These are phyloP conservation scores for Grammomys surdaster DNA, from an alignment of 2,113 vertebrate species.

Conservation along the genomic window DNA sequence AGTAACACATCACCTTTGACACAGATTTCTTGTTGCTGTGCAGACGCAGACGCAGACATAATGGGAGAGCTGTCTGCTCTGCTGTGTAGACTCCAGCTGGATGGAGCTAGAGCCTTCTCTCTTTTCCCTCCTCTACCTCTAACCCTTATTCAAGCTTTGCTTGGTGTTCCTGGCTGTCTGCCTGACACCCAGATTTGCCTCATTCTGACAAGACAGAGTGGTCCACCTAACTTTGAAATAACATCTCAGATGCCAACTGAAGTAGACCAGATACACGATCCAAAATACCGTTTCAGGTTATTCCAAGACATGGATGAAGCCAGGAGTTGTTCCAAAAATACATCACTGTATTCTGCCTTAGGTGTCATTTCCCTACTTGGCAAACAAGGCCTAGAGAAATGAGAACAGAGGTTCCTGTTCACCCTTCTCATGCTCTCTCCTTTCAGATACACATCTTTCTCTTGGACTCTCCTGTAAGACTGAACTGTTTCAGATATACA, in stretches of 20 bases:
- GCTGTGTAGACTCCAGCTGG: conserved; percentile 36
- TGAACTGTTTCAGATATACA: neutral
- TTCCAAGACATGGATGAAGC: conserved; percentile 61
- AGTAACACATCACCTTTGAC: neutral
- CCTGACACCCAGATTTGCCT: conserved; percentile 71
- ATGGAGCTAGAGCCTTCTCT: neutral
- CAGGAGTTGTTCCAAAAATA: conserved; percentile 76
- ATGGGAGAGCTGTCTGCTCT: neutral
- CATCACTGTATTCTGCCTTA: conserved; percentile 73
- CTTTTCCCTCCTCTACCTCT: conserved; percentile 24
- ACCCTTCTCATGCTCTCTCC: neutral
- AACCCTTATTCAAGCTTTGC: conserved; percentile 58
- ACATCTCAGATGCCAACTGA: conserved; percentile 73
- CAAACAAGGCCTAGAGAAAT: conserved; percentile 58
- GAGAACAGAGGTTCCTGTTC: conserved; percentile 71
- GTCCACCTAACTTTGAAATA: conserved; percentile 74
- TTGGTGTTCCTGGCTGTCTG: conserved; percentile 71
- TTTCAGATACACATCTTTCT: conserved; percentile 51
- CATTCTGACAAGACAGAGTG: conserved; percentile 72
- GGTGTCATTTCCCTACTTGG: conserved; percentile 74
- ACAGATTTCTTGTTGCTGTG: conserved; percentile 18
- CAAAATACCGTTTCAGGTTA: conserved; percentile 73
- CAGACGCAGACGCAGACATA: neutral
- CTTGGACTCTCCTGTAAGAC: conserved; percentile 28
- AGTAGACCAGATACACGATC: conserved; percentile 72